These are phyloP conservation scores for Cosmopolites sordidus DNA, from an alignment of 2,888 invertebrate species.

Conservation along the genomic window DNA sequence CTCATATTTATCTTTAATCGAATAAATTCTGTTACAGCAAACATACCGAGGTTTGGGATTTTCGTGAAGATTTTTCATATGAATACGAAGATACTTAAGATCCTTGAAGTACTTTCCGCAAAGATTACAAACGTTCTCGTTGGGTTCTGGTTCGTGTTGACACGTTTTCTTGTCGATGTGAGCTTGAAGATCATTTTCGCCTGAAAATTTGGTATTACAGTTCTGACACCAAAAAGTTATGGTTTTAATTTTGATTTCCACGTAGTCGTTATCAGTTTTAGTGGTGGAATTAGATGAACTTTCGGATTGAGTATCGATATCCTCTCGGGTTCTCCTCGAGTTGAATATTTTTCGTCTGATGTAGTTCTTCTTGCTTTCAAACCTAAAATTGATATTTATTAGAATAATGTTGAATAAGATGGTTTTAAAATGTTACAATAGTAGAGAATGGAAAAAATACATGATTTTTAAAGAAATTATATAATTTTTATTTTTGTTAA, in stretches of 20 bases:
- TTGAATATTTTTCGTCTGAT: too few species aligned
- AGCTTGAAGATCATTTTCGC: conserved; percentile 10
- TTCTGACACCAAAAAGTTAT: conserved; percentile 18
- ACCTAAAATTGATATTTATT: too few species aligned
- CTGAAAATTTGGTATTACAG: conserved; percentile 27
- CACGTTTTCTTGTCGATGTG: conserved; percentile 17
- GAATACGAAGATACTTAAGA: conserved; percentile 22
- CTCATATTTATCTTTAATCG: conserved; percentile 9
- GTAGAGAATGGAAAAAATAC: too few species aligned
- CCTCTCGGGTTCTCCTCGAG: background rate
- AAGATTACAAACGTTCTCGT: conserved; percentile 18
- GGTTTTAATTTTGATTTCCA: conserved; percentile 15
- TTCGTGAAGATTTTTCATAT: conserved; percentile 21
- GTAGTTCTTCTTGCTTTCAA: too few species aligned
- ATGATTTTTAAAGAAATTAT: too few species aligned
- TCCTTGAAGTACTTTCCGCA: conserved; percentile 28
- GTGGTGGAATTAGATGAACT: background rate
- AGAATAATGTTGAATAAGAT: too few species aligned
- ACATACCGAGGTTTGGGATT: conserved; percentile 5
- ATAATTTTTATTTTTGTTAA: too few species aligned
- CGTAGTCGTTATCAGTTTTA: conserved; percentile 2
- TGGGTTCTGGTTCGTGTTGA: conserved; percentile 18
- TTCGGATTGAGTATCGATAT: background rate
- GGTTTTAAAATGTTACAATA: too few species aligned
- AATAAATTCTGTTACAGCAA: conserved; percentile 12